Base-by-base conservation (phyloP, 2,113 vertebrate genomes). In the Coturnix japonica region DNA sequence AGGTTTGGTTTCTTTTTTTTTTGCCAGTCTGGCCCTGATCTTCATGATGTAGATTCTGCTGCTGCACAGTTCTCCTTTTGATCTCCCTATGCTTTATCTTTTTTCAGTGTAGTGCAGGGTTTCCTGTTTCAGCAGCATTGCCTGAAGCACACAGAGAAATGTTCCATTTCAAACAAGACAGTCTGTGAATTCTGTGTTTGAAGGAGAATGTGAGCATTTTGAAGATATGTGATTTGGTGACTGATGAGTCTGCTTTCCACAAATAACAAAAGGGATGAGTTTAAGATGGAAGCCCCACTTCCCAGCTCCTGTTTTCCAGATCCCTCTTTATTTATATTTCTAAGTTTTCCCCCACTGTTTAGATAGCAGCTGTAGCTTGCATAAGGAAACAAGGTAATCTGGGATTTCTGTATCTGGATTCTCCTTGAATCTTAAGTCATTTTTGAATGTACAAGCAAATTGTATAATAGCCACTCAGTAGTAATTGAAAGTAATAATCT, bases 1-100 rank as follows among this genome's bases (percentile, higher is more conserved):
- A 89, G 31, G 20, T 6, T 74, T 78, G 60, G 11, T n/a, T 78
- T 30, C 11, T 75, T 51, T 74, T 85, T 44, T 44, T 46, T 81
- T 73, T 71, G 2, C 66, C 70, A 86, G 41, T 25, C 37, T 89
- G 74, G 73, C 66, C 89, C 74, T 94, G 63, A 66, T 94, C 85
- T 86, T 79, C 70, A 18, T 89, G 91, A 28, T 94, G 43, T 77
- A 89, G 63, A 33, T 79, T 95, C 72, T 94, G 72, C 60, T 64
- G 81, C 73, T 95, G 28, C 43, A 51, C 60, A 81, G 83, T 56
- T 75, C 44, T 73, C 26, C 77, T 97, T 97, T 97, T 96, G 87
- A 96, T 95, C 75, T 83, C 87, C 82, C 87, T 10, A 5, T 59
- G 43, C 85, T 89, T 91, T 86, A 69, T 93, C 75, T 95, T 95